Conservation (phyloP, 2,797 vertebrate species). For the Poecilia picta region DNA sequence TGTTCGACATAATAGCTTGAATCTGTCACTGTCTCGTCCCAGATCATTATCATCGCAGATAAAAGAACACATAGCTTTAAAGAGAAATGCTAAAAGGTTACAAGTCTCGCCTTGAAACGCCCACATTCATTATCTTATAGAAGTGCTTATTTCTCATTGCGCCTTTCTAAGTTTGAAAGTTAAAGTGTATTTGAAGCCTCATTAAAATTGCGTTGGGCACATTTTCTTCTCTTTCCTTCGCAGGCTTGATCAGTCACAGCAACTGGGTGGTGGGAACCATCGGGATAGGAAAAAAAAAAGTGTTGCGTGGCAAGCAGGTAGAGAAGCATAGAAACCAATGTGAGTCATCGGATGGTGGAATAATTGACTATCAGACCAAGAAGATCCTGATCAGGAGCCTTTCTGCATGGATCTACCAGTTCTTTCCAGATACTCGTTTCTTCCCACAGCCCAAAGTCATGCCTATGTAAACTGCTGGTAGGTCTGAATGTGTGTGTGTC, state of each 20-base stretch:
- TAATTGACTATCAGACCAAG: background rate
- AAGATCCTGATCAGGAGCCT: background rate
- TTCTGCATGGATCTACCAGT: background rate
- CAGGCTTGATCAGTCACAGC: background rate
- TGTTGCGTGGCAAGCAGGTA: background rate
- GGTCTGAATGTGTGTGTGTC: background rate
- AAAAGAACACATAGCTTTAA: background rate
- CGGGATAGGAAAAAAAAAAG: background rate
- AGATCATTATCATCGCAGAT: background rate
- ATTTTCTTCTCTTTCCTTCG: background rate
- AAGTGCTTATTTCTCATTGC: background rate
- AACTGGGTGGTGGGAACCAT: background rate
- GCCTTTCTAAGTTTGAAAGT: background rate
- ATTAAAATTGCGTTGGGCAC: background rate
- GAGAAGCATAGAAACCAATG: background rate
- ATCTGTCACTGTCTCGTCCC: conserved; percentile 10
- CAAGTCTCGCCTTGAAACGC: background rate
- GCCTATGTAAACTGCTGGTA: background rate
- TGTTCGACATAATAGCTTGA: conserved; percentile 1
- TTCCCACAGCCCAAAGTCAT: background rate
- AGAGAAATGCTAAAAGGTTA: conserved; percentile 1
- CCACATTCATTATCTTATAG: conserved; percentile 6
- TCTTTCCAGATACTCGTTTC: background rate
- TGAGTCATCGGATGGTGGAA: background rate
- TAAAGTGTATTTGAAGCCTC: conserved; percentile 3